A percentile compares a stretch with the other conserved stretches of the same genome.
phyloP scores from a whole-genome alignment of 2,888 invertebrate species.

The Apotomis turbidana region DNA sequence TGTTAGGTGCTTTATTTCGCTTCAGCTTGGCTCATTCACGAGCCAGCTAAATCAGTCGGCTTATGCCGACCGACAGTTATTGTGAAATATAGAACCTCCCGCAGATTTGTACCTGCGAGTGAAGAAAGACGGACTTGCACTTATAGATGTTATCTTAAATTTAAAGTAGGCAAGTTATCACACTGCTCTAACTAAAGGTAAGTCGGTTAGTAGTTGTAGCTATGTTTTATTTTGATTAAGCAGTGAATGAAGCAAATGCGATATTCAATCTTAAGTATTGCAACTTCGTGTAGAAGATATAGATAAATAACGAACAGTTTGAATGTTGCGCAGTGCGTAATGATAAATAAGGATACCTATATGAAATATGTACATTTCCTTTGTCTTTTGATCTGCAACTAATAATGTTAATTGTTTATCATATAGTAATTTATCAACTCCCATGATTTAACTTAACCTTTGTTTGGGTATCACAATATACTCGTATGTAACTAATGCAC shows the following conservation, averaged over 20 bases:
- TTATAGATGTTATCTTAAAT: conserved; percentile 62
- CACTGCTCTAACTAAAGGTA: conserved; percentile 29
- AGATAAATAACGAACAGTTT: conserved; percentile 22
- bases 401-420: background rate
- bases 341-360: conserved; percentile 13
- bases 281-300: conserved; percentile 29
- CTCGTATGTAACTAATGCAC: no score
- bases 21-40: conserved; percentile 68
- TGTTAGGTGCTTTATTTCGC: conserved; percentile 61
- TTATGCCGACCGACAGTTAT: conserved; percentile 58
- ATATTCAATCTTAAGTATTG: conserved; percentile 29
- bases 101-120: conserved; percentile 61
- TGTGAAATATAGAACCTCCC: conserved; percentile 61
- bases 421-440: background rate
- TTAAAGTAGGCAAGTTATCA: conserved; percentile 49
- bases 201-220: conserved; percentile 54
- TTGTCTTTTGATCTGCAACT: conserved; percentile 2
- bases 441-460: background rate
- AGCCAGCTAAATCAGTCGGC: conserved; percentile 64
- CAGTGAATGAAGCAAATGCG: conserved; percentile 55
- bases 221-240: conserved; percentile 56
- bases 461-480: no score
- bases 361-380: conserved; percentile 4
- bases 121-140: conserved; percentile 66
- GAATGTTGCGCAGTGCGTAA: background rate